Conservation (phyloP, 2,113 vertebrate species). For the Eudyptes chrysolophus region DNA sequence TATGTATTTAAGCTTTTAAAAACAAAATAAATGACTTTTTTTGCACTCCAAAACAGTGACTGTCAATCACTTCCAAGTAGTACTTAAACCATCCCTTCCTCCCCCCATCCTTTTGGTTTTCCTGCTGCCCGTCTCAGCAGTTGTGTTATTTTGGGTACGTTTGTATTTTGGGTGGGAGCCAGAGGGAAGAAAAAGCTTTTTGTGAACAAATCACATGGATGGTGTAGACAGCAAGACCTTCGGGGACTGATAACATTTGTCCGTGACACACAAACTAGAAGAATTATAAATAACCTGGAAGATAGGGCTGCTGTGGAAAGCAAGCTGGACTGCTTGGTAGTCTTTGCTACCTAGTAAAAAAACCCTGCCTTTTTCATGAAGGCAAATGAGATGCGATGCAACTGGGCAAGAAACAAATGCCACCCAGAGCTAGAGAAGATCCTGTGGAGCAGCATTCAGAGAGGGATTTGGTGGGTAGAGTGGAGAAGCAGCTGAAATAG, state of each 20-base stretch:
- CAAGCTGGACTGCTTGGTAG: neutral
- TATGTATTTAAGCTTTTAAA: neutral
- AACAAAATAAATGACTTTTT: neutral
- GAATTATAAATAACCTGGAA: neutral
- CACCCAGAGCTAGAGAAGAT: neutral
- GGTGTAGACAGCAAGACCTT: neutral
- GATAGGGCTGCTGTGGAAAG: neutral
- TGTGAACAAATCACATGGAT: neutral
- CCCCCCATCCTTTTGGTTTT: neutral
- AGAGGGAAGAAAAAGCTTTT: neutral
- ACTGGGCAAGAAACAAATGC: neutral
- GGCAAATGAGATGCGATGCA: neutral
- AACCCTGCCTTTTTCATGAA: neutral
- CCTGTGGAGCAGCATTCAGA: neutral
- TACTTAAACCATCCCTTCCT: neutral
- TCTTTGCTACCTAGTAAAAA: neutral
- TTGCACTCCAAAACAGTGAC: neutral
- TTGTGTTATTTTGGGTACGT: neutral
- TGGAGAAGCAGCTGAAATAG: neutral
- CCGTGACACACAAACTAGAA: neutral
- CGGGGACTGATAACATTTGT: neutral
- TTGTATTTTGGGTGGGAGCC: neutral
- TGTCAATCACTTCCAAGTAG: neutral
- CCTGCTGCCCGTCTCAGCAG: neutral
- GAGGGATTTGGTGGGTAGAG: neutral